Percentiles rank a stretch among this genome's conserved stretches.
These are phyloP conservation scores for Cyclina sinensis DNA, from an alignment of 1,140 invertebrate genomes.

Conservation along the genomic window DNA sequence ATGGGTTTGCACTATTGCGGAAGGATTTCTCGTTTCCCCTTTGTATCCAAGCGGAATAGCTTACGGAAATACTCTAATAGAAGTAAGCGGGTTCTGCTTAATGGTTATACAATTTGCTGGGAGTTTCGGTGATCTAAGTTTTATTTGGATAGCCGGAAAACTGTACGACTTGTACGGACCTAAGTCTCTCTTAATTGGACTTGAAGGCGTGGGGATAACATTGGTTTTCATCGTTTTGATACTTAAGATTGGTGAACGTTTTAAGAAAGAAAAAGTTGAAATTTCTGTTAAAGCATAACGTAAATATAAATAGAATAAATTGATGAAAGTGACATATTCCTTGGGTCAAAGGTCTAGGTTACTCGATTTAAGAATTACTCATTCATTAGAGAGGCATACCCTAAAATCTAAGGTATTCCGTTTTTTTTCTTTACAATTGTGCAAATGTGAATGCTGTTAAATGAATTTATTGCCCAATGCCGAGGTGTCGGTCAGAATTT, in stretches of 20 bases:
- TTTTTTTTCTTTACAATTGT: too few species aligned
- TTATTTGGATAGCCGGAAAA: slow-evolving; percentile 40
- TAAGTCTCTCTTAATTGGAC: neutral
- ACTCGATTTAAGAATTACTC: too few species aligned
- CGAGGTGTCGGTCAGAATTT: too few species aligned
- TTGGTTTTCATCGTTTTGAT: neutral
- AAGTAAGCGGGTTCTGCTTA: slow-evolving; percentile 16
- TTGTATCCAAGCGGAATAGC: slow-evolving; percentile 33
- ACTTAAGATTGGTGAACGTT: neutral
- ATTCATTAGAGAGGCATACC: too few species aligned
- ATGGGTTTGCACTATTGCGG: slow-evolving; percentile 26
- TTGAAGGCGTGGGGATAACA: neutral
- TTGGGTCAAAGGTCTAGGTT: too few species aligned
- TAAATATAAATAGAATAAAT: too few species aligned
- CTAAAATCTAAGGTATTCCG: too few species aligned
- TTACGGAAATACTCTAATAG: slow-evolving; percentile 46
- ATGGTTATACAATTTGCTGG: slow-evolving; percentile 38
- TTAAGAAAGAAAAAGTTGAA: neutral
- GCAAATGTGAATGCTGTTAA: too few species aligned
- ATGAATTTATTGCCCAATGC: too few species aligned
- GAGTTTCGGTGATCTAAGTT: slow-evolving; percentile 32
- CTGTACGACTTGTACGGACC: slow-evolving; percentile 35
- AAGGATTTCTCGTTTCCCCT: slow-evolving; percentile 31
- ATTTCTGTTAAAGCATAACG: neutral
- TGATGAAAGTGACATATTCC: too few species aligned